Base-by-base conservation (phyloP, 2,888 invertebrate genomes). In the Pyrocoelia pectoralis region DNA sequence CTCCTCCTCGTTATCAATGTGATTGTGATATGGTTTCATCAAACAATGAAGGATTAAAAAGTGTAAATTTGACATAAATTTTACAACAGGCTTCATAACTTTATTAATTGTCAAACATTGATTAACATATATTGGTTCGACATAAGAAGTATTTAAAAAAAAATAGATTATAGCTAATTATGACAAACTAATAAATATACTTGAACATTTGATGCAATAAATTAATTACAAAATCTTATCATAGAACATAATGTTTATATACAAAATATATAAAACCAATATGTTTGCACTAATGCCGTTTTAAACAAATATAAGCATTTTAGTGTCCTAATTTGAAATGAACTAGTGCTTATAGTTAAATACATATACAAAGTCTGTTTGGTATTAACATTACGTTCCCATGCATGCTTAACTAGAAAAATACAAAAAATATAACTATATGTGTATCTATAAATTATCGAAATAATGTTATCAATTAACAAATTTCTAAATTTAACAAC, bases 81-180 rank as follows among this genome's bases (percentile, higher is more conserved):
- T 15, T 13, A 49, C 48, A 38, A 29, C 50, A 33, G 41, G 28
- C 51, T 51, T 55, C 33, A 61, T 41, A 40, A 61, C 24, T 56
- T 56, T 53, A 48, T 60, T 50, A 50, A 53, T 64, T 52, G 64
- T 64, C 64, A 64, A 64, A 64, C 64, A 12, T 60, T 50, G 56
- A 38, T 17, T 56, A 64, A 64, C 64, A 64, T 64, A 64, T 64
- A 56, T 52, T 59, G 14, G 64, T 64, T 64, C 50, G 64, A 64
- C 64, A 60, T 60, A 10, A 60, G 40, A 60, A 64, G 24, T 54
- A 51, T 63, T 48, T 17, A 43, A 55, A 53, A 52, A 57, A 62
- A 24, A 3, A 24, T 24, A n/a, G n/a, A 51, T 28, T 29, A 17
- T 29, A 17, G 17, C 17, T 52, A 48, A 28, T 24, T 50, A 50